Evolutionary conservation across 2,888 invertebrate species (phyloP), one percentile per base, ranked within the genome.

Genomic region (Lottia gigantea): DNA sequence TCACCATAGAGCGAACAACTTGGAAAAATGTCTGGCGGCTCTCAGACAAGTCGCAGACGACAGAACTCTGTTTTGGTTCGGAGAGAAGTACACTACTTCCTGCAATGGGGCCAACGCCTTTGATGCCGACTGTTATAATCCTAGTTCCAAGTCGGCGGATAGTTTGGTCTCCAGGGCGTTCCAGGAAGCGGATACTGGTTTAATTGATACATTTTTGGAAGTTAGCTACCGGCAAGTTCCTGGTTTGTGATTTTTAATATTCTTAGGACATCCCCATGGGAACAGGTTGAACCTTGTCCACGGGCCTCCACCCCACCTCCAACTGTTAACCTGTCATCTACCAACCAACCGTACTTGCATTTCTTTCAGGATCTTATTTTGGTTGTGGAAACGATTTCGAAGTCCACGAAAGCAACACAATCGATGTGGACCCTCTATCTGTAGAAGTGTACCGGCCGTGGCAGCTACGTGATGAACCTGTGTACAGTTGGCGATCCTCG

Each of bases 161-260:
- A 77, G 77, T 62, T 26, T 77, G 16, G 66, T 67, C 19, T 67
- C 71, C 46, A 46, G 77, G 14, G 25, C 74, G 16, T 73, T 72
- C 64, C 70, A 70, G 15, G n/a, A 40, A 6, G 64, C 63, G n/a
- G 64, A 68, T 45, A 61, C 47, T 31, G 19, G 64, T 49, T 16
- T 19, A n/a, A 23, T 77, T 16, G 73, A 74, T 63, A 65, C 66
- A n/a, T 75, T 64, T 55, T 19, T 77, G 62, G 71, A 68, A 49
- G 73, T 77, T 40, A 68, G 64, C 3, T 76, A 70, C 66, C 25
- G 31, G 15, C 65, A 68, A 4, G 47, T 61, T 47, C 55, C 73
- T 55, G 72, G 71, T 73, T 62, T 64, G 19, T 1, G 31, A 12
- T 19, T 2, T 19, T 2, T 61, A 12, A n/a, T 14, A 19, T 3